A percentile compares a stretch with the other conserved stretches of the same genome.
phyloP scores from a whole-genome alignment of 2,113 vertebrate genomes.

The Onychorhynchus coronatus region DNA sequence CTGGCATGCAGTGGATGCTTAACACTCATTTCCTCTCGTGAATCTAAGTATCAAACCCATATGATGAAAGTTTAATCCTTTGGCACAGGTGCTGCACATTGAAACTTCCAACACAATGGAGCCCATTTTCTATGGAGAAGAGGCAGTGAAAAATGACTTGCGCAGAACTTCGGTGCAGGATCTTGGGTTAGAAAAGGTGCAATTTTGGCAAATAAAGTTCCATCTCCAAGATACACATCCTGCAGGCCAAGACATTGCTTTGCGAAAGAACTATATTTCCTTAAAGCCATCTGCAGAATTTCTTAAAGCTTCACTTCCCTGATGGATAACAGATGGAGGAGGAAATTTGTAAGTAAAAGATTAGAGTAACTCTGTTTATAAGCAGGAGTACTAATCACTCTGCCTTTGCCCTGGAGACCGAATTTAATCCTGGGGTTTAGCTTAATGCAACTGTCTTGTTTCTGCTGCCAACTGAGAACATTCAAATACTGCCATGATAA shows the following conservation, averaged over 20 bases:
- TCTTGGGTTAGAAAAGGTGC: not conserved
- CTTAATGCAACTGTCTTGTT: conserved; percentile 50
- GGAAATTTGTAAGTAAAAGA: conserved; percentile 59
- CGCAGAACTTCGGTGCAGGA: not conserved
- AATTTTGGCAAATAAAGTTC: not conserved
- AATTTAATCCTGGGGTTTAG: conserved; percentile 60
- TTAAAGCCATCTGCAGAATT: conserved; percentile 44
- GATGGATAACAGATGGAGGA: conserved; percentile 63
- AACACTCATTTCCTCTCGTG: conserved; percentile 38
- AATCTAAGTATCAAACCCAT: conserved; percentile 33
- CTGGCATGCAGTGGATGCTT: conserved; percentile 36
- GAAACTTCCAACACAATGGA: conserved; percentile 27
- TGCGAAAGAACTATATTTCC: not conserved
- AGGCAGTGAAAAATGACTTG: not conserved
- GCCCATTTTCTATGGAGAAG: not conserved
- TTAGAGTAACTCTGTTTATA: conserved; percentile 58
- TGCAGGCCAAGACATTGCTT: conserved; percentile 12
- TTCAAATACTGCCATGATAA: not conserved
- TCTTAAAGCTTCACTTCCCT: conserved; percentile 43
- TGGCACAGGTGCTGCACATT: conserved; percentile 35
- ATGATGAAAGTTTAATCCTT: conserved; percentile 59
- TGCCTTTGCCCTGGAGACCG: conserved; percentile 51
- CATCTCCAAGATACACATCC: not conserved
- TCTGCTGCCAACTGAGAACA: conserved; percentile 31
- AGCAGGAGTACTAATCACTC: conserved; percentile 60